Conservation (phyloP, 2,113 vertebrate genomes). For the Mugil cephalus region DNA sequence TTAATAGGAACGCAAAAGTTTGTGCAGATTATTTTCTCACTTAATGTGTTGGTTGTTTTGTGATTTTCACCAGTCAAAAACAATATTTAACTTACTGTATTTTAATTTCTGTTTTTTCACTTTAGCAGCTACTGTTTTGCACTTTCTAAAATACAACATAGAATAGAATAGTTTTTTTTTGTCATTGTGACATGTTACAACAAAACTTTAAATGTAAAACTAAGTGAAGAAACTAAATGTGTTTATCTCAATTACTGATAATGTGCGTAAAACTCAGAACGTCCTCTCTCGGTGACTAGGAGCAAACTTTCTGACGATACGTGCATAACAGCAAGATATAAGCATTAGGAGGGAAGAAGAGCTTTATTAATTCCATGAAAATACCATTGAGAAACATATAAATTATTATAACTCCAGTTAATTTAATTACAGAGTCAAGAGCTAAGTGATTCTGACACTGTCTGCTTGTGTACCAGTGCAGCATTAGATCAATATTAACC, state of each 20-base stretch:
- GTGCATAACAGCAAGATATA: background rate
- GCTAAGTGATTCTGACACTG: background rate
- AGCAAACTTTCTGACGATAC: background rate
- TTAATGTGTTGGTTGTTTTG: background rate
- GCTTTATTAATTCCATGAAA: background rate
- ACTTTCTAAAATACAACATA: too few species aligned
- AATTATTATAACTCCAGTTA: background rate
- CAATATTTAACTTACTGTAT: background rate
- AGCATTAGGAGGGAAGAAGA: background rate
- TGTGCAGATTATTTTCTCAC: background rate
- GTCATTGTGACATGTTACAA: too few species aligned
- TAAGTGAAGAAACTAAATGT: background rate
- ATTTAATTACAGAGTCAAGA: background rate
- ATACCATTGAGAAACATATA: too few species aligned
- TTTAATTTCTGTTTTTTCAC: too few species aligned
- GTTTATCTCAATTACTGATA: background rate
- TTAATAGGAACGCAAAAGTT: background rate
- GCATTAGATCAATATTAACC: background rate
- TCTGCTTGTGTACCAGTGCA: background rate
- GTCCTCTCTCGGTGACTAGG: background rate
- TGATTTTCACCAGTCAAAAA: background rate
- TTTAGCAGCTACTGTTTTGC: too few species aligned
- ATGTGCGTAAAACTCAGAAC: too few species aligned
- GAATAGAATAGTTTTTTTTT: too few species aligned
- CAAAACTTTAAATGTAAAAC: background rate